These are phyloP conservation scores for Malacoctenus gilli DNA, from an alignment of 2,797 vertebrate genomes.

Conservation along the genomic window DNA sequence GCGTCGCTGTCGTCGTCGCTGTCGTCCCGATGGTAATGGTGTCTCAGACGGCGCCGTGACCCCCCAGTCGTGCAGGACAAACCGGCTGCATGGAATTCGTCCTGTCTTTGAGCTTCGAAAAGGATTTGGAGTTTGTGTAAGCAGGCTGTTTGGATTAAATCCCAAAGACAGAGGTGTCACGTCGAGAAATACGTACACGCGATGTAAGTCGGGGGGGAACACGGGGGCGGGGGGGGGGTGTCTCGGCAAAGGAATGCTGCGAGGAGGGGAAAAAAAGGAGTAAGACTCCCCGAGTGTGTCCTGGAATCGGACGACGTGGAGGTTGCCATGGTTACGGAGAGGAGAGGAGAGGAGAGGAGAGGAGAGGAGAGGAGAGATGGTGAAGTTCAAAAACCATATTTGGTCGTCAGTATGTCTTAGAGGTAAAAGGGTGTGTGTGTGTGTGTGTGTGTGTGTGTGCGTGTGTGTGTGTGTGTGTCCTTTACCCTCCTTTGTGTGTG, in stretches of 20 bases:
- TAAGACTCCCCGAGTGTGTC: slow-evolving; percentile 66
- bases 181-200: slow-evolving; percentile 16
- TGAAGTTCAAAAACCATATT: slow-evolving; percentile 65
- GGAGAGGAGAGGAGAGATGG: slow-evolving; percentile 59
- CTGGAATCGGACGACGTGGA: slow-evolving; percentile 75
- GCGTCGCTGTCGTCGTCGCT: slow-evolving; percentile 19
- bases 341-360: slow-evolving; percentile 42
- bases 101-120: slow-evolving; percentile 52
- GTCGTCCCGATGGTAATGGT: slow-evolving; percentile 26
- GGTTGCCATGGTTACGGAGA: slow-evolving; percentile 83
- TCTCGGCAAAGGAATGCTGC: slow-evolving; percentile 67
- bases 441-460: neutral
- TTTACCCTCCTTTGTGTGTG: neutral
- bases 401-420: slow-evolving; percentile 45
- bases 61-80: slow-evolving; percentile 40
- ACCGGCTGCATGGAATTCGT: slow-evolving; percentile 23
- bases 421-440: slow-evolving; percentile 36
- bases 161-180: slow-evolving; percentile 31
- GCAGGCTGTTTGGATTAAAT: slow-evolving; percentile 60
- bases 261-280: slow-evolving; percentile 64
- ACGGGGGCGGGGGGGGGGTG: slow-evolving; percentile 20
- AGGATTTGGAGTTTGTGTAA: slow-evolving; percentile 49
- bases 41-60: slow-evolving; percentile 37
- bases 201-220: slow-evolving; percentile 20
- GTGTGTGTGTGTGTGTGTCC: neutral